A percentile compares a stretch with the other conserved stretches of the same genome.
Conservation (phyloP, 2,888 invertebrate genomes). For the Drosophila nigritarsus region DNA sequence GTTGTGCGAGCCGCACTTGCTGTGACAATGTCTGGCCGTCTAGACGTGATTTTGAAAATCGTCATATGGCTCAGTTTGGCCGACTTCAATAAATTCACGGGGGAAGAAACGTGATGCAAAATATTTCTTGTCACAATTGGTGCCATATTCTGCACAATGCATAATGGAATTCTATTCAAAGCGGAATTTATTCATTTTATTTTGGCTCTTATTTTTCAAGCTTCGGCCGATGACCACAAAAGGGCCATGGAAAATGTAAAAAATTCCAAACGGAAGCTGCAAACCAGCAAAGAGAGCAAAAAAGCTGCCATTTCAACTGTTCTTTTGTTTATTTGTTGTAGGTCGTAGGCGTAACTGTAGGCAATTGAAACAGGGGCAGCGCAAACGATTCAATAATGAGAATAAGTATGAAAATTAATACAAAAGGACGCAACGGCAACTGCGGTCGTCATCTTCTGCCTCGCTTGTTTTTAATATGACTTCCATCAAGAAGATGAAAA, state of each 20-base stretch:
- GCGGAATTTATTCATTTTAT: constrained; percentile 49
- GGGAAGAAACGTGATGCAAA: constrained; percentile 31
- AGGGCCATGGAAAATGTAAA: constrained; percentile 12
- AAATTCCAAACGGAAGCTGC: constrained; percentile 57
- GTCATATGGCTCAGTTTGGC: constrained; percentile 35
- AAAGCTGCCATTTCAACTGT: constrained; percentile 47
- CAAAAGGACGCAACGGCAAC: constrained; percentile 52
- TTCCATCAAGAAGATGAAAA: constrained; percentile 12
- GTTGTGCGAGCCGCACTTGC: constrained; percentile 23
- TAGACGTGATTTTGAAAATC: constrained; percentile 50
- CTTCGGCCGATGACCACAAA: constrained; percentile 39
- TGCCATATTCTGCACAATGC: constrained; percentile 21
- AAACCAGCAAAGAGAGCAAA: constrained; percentile 29
- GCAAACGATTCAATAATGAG: constrained; percentile 63
- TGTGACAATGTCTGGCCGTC: constrained; percentile 62
- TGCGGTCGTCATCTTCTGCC: constrained; percentile 36
- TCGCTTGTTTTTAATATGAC: constrained; percentile 38
- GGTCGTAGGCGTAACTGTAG: constrained; percentile 7
- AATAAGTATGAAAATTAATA: constrained; percentile 73
- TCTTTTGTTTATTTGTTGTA: constrained; percentile 70
- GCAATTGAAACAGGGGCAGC: constrained; percentile 11
- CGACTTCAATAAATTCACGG: constrained; percentile 59
- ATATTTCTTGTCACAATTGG: constrained; percentile 39
- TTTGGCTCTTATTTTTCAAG: constrained; percentile 36
- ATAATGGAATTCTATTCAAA: constrained; percentile 72